Percentiles rank a stretch among this genome's conserved stretches.
These are phyloP conservation scores for Coenobita brevimanus DNA, from an alignment of 1,140 invertebrate genomes.

Conservation along the genomic window DNA sequence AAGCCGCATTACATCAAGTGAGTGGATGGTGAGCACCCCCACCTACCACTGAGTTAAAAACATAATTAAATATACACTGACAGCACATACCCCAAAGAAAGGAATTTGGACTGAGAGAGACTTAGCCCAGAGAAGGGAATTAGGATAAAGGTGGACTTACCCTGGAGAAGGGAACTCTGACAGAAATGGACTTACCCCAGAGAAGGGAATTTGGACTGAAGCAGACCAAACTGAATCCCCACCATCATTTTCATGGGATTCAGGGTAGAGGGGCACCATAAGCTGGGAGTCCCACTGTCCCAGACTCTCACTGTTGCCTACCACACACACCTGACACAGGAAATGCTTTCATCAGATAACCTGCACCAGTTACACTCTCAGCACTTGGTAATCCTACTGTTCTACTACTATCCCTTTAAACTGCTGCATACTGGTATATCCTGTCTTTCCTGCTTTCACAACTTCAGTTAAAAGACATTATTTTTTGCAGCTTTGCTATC, in stretches of 20 bases:
- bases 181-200: slow-evolving; percentile 71
- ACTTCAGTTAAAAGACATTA: no score
- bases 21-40: no score
- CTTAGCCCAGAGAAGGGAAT: slow-evolving; percentile 72
- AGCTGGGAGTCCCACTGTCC: slow-evolving; percentile 75
- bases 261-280: slow-evolving; percentile 70
- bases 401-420: no score
- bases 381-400: no score
- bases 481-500: no score
- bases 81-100: slow-evolving; percentile 73
- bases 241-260: slow-evolving; percentile 68
- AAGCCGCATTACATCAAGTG: no score
- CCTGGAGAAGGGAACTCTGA: background rate
- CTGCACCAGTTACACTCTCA: no score
- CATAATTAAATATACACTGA: background rate
- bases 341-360: no score
- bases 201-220: slow-evolving; percentile 77
- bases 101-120: slow-evolving; percentile 76
- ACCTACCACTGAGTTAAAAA: no score
- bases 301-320: slow-evolving; percentile 75
- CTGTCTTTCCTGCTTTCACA: no score
- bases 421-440: no score
- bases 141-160: slow-evolving; percentile 69
- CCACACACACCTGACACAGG: slow-evolving; percentile 72
- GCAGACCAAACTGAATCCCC: slow-evolving; percentile 72